These are phyloP conservation scores for Lasioglossum calceatum DNA, from an alignment of 2,888 invertebrate species.

Conservation along the genomic window DNA sequence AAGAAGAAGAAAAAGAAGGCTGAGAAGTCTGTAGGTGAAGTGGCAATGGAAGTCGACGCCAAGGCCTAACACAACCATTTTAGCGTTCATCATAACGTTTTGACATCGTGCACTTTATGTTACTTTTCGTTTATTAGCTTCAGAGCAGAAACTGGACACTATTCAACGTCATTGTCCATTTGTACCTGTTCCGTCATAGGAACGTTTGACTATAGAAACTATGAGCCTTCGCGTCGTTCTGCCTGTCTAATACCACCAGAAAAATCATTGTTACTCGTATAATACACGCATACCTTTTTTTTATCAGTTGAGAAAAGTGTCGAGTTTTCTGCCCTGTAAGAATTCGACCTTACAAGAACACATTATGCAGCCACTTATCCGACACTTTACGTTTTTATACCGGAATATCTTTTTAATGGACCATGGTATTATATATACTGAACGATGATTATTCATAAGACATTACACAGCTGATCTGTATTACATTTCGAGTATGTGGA, in stretches of 20 bases:
- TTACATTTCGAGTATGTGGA: constrained; percentile 52
- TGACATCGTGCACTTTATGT: constrained; percentile 76
- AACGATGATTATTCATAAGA: constrained; percentile 63
- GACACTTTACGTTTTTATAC: constrained; percentile 71
- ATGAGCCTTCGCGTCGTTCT: constrained; percentile 31
- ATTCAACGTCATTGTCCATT: constrained; percentile 60
- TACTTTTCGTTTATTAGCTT: constrained; percentile 72
- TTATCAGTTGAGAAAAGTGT: constrained; percentile 62
- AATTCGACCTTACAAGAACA: constrained; percentile 54
- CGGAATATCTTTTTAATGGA: constrained; percentile 67
- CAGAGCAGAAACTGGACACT: constrained; percentile 74
- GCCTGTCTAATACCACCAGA: constrained; percentile 8
- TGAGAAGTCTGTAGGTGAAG: constrained; percentile 86
- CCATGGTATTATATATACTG: constrained; percentile 68
- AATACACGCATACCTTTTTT: constrained; percentile 18
- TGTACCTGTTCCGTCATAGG: constrained; percentile 31
- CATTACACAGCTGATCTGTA: constrained; percentile 60
- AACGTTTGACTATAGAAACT: constrained; percentile 42
- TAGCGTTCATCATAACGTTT: constrained; percentile 72
- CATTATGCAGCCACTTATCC: constrained; percentile 61
- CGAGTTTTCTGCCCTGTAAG: constrained; percentile 63
- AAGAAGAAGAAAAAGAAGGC: constrained; percentile 97
- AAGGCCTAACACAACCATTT: constrained; percentile 81
- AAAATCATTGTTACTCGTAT: constrained; percentile 39
- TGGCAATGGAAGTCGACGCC: constrained; percentile 87